Evolutionary conservation across 2,113 vertebrate genomes (phyloP).

Genomic region (Sialia sialis): DNA sequence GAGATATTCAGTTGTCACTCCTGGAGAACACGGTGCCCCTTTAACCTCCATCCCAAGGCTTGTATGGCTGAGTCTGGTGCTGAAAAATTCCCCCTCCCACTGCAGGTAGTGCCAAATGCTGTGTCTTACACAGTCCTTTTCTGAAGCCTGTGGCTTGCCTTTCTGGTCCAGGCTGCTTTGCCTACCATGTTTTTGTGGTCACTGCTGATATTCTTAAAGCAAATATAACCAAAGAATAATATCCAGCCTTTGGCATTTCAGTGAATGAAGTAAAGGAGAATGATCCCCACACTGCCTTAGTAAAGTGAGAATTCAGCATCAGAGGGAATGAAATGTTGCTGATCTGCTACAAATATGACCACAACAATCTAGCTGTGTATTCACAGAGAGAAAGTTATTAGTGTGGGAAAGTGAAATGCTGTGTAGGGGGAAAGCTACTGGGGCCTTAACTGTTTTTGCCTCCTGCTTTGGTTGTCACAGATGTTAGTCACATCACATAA

Average conservation of each 20-base stretch:
- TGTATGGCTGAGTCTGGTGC: neutral
- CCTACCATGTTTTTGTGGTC: neutral
- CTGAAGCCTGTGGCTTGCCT: neutral
- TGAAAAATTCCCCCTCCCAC: neutral
- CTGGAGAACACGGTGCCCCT: conserved; percentile 42
- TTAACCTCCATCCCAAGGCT: conserved; percentile 52
- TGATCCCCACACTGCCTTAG: neutral
- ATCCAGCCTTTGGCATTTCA: neutral
- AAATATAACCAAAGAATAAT: neutral
- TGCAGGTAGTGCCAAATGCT: neutral
- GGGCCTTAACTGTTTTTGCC: neutral
- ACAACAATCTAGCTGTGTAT: neutral
- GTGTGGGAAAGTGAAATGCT: neutral
- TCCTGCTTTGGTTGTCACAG: conserved; percentile 36
- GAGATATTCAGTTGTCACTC: conserved; percentile 57
- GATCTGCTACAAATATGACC: neutral
- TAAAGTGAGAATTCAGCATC: neutral
- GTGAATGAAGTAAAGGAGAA: neutral
- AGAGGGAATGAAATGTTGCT: neutral
- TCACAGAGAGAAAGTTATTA: conserved; percentile 30
- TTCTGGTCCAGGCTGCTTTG: neutral
- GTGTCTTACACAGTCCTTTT: neutral
- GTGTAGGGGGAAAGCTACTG: neutral
- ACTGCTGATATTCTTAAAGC: neutral
- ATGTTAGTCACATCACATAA: conserved; percentile 18